A percentile compares a stretch with the other conserved stretches of the same genome.
These are phyloP conservation scores for Antechinus flavipes DNA, from an alignment of 2,113 vertebrate species.

Conservation along the genomic window DNA sequence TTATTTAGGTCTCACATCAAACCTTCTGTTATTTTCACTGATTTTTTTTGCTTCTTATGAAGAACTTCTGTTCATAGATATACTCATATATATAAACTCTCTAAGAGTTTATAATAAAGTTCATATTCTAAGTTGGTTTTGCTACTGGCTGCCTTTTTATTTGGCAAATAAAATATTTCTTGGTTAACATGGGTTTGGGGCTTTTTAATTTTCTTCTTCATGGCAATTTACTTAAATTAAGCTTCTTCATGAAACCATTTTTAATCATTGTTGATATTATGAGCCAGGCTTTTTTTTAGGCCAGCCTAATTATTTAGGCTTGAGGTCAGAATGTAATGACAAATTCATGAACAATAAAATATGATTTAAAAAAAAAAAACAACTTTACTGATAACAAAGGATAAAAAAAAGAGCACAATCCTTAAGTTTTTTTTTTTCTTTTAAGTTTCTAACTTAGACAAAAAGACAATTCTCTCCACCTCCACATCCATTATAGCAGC, in stretches of 20 bases:
- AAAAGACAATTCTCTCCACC: too few species aligned
- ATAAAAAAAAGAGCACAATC: neutral
- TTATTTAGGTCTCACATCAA: neutral
- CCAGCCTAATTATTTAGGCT: neutral
- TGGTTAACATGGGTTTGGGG: neutral
- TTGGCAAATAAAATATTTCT: neutral
- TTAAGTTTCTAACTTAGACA: too few species aligned
- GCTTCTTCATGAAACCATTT: neutral
- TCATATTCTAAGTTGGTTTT: neutral
- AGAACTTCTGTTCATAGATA: neutral
- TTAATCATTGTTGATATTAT: neutral
- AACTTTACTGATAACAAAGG: neutral
- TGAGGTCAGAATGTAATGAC: neutral
- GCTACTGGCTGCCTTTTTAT: neutral
- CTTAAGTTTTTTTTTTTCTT: neutral
- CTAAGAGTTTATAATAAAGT: neutral
- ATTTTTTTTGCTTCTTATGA: neutral
- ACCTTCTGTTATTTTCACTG: neutral
- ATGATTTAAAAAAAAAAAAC: neutral
- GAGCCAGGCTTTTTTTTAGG: neutral
- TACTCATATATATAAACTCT: neutral
- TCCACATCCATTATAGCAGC: too few species aligned
- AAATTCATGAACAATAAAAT: neutral
- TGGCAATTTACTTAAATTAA: neutral
- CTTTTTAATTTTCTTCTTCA: neutral